Evolutionary conservation across 1,140 invertebrate genomes (phyloP).

Genomic region (Caenorhabditis latens): DNA sequence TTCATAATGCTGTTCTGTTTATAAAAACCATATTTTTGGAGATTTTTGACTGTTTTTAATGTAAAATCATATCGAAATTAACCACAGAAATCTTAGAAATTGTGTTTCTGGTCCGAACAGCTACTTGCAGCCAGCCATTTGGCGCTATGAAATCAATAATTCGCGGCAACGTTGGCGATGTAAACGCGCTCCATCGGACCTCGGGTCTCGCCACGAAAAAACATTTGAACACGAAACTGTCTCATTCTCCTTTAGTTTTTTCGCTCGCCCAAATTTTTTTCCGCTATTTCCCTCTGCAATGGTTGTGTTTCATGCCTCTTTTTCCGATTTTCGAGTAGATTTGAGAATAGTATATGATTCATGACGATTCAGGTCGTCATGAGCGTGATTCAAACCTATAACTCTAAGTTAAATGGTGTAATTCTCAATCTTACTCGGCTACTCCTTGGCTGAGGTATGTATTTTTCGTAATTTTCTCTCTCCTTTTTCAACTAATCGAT

Average conservation of each 20-base stretch:
- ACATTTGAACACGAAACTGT: not conserved
- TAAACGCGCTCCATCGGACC: not conserved
- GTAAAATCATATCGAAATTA: too few relatives aligned
- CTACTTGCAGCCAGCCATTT: too few relatives aligned
- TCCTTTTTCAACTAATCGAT: not conserved
- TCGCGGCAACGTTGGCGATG: not conserved
- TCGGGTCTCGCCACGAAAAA: constrained; percentile 29
- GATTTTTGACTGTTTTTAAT: too few relatives aligned
- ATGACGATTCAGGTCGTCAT: constrained; percentile 1
- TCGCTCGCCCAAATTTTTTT: constrained; percentile 47
- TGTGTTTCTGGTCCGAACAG: too few relatives aligned
- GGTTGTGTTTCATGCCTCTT: not conserved
- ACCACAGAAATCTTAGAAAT: too few relatives aligned
- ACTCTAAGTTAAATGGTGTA: constrained; percentile 33
- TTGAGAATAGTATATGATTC: constrained; percentile 53
- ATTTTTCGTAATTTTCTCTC: constrained; percentile 32
- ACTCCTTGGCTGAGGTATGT: constrained; percentile 22
- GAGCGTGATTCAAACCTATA: constrained; percentile 46
- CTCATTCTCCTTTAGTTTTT: constrained; percentile 15
- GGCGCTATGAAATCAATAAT: not conserved
- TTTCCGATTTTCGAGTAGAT: constrained; percentile 27
- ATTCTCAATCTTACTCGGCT: constrained; percentile 58
- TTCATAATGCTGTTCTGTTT: not conserved
- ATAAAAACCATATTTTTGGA: too few relatives aligned
- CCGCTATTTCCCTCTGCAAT: not conserved